Percentiles rank a stretch among this genome's conserved stretches.
Conservation (phyloP, 2,797 vertebrate genomes). For the Cossypha dichroa region DNA sequence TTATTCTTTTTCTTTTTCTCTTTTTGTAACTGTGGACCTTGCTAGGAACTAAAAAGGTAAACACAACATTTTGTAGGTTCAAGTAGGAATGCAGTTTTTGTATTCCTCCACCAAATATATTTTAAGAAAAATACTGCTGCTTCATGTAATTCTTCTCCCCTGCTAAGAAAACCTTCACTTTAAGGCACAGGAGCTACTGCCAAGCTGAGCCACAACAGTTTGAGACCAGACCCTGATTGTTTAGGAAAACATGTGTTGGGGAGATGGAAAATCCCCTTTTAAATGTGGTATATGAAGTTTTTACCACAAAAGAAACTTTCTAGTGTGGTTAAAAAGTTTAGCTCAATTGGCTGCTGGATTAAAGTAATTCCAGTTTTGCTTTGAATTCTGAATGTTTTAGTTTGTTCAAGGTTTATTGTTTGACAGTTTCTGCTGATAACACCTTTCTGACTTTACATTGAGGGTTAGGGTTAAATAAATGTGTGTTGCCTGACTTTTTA, state of each 20-base stretch:
- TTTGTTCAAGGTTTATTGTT: background rate
- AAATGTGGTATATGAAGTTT: background rate
- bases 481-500: background rate
- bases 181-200: background rate
- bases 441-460: background rate
- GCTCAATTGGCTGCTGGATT: background rate
- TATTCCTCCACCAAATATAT: background rate
- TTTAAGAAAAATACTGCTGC: background rate
- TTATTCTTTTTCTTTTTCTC: accelerated
- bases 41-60: background rate
- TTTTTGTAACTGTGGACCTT: background rate
- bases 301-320: background rate
- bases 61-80: background rate
- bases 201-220: background rate
- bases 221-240: background rate
- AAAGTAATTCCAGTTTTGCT: background rate
- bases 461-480: background rate
- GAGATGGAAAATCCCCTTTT: background rate
- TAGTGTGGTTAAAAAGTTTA: background rate
- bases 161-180: background rate
- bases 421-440: background rate
- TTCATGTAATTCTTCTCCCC: background rate
- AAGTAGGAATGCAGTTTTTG: background rate
- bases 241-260: background rate
- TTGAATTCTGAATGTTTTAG: background rate